Evolutionary conservation across 2,797 vertebrate genomes (phyloP).

Genomic region (Molossus alvarezi): DNA sequence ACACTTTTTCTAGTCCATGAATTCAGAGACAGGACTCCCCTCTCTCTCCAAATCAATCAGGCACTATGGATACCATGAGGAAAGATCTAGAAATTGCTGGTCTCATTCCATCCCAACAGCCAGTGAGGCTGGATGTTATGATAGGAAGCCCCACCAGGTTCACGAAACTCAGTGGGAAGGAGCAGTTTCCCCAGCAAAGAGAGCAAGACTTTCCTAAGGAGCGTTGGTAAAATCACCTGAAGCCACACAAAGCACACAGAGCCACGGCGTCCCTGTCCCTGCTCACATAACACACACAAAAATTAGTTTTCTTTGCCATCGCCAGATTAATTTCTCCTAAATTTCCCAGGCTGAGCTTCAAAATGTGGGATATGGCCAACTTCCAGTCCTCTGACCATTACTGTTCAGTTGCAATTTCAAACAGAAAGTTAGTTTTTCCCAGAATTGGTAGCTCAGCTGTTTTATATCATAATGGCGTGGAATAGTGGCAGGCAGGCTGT

Average conservation of each 20-base stretch:
- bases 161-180: neutral
- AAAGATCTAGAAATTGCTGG: neutral
- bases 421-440: conserved; percentile 51
- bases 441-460: conserved; percentile 71
- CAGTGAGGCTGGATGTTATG: neutral
- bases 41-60: neutral
- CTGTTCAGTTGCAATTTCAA: conserved; percentile 33
- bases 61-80: neutral
- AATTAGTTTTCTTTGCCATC: neutral
- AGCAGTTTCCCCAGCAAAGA: neutral
- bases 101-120: neutral
- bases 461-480: conserved; percentile 76
- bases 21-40: neutral
- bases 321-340: neutral
- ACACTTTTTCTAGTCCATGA: neutral
- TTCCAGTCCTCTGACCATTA: neutral
- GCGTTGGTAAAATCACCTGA: neutral
- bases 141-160: neutral
- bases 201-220: neutral
- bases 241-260: neutral
- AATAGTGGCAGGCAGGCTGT: conserved; percentile 78
- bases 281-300: neutral
- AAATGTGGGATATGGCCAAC: accelerated
- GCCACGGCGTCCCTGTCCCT: neutral
- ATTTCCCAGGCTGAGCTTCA: neutral